phyloP scores from a whole-genome alignment of 2,113 vertebrate genomes.

The Uropsilus gracilis region DNA sequence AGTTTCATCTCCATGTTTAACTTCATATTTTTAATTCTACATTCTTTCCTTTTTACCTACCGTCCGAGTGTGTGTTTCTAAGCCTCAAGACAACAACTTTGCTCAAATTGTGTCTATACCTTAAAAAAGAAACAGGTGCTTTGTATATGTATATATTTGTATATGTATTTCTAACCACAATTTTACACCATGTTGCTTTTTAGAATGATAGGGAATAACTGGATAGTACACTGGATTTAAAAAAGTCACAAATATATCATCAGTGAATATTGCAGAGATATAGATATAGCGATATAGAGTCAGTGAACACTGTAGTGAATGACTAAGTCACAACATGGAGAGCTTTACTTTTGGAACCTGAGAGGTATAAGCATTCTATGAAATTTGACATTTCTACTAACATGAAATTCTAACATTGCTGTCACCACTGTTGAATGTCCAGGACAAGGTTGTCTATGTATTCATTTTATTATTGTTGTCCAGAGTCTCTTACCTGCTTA shows the following conservation, averaged over 20 bases:
- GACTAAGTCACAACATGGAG: not conserved
- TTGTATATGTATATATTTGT: not conserved
- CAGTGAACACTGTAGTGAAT: not conserved
- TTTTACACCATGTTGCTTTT: not conserved
- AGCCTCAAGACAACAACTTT: not conserved
- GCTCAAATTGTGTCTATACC: not conserved
- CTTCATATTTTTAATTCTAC: constrained; percentile 3
- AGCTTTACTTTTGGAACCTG: constrained; percentile 20
- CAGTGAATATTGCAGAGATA: too few species aligned
- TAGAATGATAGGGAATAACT: not conserved
- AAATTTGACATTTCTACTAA: constrained; percentile 5
- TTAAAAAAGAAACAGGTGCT: not conserved
- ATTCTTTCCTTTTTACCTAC: not conserved
- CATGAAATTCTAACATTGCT: not conserved
- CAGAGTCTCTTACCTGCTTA: constrained; percentile 55
- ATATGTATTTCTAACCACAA: not conserved
- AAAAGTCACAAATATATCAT: not conserved
- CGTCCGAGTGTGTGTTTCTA: not conserved
- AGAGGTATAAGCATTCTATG: not conserved
- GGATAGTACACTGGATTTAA: not conserved
- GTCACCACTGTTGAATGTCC: constrained; percentile 34
- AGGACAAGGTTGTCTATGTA: constrained; percentile 44
- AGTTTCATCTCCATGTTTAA: not conserved
- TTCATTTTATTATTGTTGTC: constrained; percentile 42
- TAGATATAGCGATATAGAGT: not conserved